Evolutionary conservation across 2,888 invertebrate genomes (phyloP).

Genomic region (Steromphala cineraria): DNA sequence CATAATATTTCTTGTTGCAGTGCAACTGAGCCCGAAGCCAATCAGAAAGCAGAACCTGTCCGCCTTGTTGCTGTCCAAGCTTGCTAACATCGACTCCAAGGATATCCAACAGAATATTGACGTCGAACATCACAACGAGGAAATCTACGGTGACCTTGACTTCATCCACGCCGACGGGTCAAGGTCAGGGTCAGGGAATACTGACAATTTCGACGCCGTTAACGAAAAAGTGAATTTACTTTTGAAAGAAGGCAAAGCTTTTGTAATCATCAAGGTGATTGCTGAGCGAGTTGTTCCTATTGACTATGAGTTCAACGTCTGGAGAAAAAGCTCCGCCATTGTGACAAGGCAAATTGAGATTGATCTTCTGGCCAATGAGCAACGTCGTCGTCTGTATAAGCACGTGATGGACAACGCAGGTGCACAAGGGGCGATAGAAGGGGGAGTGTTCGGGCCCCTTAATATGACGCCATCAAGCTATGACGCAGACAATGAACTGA

Average conservation of each 20-base stretch:
- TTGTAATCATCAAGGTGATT: slow-evolving; percentile 70
- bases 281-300: slow-evolving; percentile 72
- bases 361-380: slow-evolving; percentile 71
- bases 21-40: background rate
- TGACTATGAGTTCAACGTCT: slow-evolving; percentile 71
- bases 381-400: slow-evolving; percentile 67
- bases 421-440: slow-evolving; percentile 23
- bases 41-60: slow-evolving; percentile 45
- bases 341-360: slow-evolving; percentile 73
- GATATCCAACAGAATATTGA: slow-evolving; percentile 64
- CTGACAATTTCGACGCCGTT: slow-evolving; percentile 65
- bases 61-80: slow-evolving; percentile 51
- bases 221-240: slow-evolving; percentile 65
- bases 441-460: background rate
- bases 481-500: slow-evolving; percentile 57
- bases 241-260: slow-evolving; percentile 64
- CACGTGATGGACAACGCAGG: slow-evolving; percentile 65
- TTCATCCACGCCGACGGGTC: slow-evolving; percentile 65
- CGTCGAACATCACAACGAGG: slow-evolving; percentile 66
- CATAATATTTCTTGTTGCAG: background rate
- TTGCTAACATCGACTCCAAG: slow-evolving; percentile 63
- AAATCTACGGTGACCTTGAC: slow-evolving; percentile 64
- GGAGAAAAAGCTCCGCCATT: slow-evolving; percentile 73
- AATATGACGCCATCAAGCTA: background rate
- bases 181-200: slow-evolving; percentile 38